These are phyloP conservation scores for Hassar affinis DNA, from an alignment of 2,113 vertebrate genomes.

Conservation along the genomic window DNA sequence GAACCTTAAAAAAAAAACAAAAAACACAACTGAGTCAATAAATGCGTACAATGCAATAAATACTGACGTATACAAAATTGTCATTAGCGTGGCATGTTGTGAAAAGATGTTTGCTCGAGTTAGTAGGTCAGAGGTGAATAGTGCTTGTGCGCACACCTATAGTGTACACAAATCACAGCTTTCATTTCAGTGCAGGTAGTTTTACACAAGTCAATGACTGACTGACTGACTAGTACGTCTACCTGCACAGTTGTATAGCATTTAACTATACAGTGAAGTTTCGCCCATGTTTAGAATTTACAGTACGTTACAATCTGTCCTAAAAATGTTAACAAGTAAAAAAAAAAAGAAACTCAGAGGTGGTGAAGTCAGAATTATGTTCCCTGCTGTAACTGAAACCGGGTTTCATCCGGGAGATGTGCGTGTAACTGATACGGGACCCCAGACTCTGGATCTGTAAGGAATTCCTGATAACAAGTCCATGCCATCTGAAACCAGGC, in stretches of 20 bases:
- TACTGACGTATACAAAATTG: no score
- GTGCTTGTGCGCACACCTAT: neutral
- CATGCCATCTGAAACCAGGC: conserved; percentile 25
- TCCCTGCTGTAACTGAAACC: neutral
- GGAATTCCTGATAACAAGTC: conserved; percentile 18
- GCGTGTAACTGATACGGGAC: neutral
- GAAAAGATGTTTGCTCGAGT: neutral
- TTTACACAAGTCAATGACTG: neutral
- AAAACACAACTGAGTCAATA: neutral
- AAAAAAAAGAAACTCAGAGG: neutral
- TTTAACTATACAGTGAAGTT: neutral
- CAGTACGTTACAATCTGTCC: neutral
- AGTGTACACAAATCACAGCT: neutral
- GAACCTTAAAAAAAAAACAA: neutral
- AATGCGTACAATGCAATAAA: no score
- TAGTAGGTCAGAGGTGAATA: neutral
- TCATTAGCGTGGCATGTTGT: neutral
- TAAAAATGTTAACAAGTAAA: neutral
- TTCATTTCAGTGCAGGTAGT: neutral
- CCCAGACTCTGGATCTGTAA: neutral
- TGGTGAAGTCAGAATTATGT: neutral
- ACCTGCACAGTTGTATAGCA: neutral
- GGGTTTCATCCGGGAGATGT: neutral
- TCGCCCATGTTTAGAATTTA: neutral
- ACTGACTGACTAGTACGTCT: neutral